Conservation (phyloP, 2,797 vertebrate genomes). For the Echiichthys vipera region DNA sequence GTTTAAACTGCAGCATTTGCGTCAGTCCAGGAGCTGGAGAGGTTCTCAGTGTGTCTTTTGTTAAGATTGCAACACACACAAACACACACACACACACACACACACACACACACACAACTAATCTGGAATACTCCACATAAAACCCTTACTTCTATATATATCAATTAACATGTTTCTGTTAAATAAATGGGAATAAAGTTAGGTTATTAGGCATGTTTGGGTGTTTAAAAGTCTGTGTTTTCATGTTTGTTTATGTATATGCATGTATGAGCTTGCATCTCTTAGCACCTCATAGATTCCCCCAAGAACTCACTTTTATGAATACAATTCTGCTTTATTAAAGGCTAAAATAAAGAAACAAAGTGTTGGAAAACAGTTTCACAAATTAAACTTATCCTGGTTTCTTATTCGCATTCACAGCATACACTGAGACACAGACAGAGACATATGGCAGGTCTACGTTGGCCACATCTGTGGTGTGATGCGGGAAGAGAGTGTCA, state of each 20-base stretch:
- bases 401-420: constrained; percentile 46
- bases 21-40: constrained; percentile 60
- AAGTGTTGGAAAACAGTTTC: too few relatives aligned
- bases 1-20: constrained; percentile 71
- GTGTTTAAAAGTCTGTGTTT: neutral
- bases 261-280: constrained; percentile 7
- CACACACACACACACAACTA: neutral
- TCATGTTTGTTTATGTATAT: constrained; percentile 9
- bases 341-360: constrained; percentile 22
- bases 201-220: neutral
- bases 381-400: too few relatives aligned
- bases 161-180: constrained; percentile 32
- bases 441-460: constrained; percentile 49
- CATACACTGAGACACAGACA: constrained; percentile 42
- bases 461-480: constrained; percentile 50
- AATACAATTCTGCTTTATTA: neutral
- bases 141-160: constrained; percentile 31
- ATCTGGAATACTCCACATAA: constrained; percentile 26
- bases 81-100: neutral
- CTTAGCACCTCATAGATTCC: neutral
- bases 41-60: constrained; percentile 49
- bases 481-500: constrained; percentile 53
- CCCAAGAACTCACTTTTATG: neutral
- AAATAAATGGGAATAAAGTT: constrained; percentile 8
- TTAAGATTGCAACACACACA: constrained; percentile 51